phyloP scores from a whole-genome alignment of 1,140 invertebrate genomes.

The Ruditapes philippinarum region DNA sequence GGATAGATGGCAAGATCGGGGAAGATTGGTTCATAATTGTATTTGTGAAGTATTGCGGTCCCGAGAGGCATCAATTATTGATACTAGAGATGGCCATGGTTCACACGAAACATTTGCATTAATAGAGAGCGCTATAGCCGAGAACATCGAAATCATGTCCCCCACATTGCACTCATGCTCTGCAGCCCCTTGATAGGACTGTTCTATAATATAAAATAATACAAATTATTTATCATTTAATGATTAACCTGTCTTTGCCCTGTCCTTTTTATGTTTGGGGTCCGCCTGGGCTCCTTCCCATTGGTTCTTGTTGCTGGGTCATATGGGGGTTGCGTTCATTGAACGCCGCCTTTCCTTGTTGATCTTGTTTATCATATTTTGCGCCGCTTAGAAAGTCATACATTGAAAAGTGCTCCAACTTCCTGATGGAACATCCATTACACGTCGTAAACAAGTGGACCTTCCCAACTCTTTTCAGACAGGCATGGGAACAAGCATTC shows the following conservation, averaged over 20 bases:
- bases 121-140: conserved; percentile 53
- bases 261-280: too few species aligned
- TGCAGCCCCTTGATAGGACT: conserved; percentile 6
- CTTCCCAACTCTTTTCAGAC: background rate
- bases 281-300: too few species aligned
- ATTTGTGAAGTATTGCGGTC: conserved; percentile 60
- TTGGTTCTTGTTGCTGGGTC: too few species aligned
- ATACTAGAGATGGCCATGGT: conserved; percentile 62
- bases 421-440: background rate
- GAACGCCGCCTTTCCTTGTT: too few species aligned
- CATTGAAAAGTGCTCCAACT: conserved; percentile 29
- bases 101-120: conserved; percentile 57
- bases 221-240: too few species aligned
- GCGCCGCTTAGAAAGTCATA: conserved; percentile 28
- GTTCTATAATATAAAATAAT: too few species aligned
- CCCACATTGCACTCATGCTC: conserved; percentile 73
- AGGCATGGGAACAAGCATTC: background rate
- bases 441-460: background rate
- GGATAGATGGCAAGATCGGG: conserved; percentile 61
- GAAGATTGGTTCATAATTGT: conserved; percentile 69
- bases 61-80: too few species aligned
- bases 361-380: too few species aligned
- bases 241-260: too few species aligned
- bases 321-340: too few species aligned
- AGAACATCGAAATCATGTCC: conserved; percentile 71